Conservation (phyloP, 2,797 vertebrate species). For the Fundulus diaphanus region DNA sequence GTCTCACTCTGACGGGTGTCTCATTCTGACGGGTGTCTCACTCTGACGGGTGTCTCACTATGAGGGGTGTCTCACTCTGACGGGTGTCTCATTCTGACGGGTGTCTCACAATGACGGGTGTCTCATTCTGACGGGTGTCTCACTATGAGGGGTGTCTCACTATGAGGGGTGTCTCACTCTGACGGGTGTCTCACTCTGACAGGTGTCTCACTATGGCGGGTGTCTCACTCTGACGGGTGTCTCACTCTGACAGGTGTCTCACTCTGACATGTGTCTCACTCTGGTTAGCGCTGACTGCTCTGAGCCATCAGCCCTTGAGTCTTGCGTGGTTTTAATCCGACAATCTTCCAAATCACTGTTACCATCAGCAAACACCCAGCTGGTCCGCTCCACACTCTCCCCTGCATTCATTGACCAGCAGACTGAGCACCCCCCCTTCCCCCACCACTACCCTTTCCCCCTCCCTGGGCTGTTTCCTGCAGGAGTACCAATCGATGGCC, state of each 20-base stretch:
- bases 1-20: no score
- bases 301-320: conserved; percentile 16
- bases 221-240: no score
- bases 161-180: no score
- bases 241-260: not conserved
- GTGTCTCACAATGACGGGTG: no score
- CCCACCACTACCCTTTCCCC: conserved; percentile 25
- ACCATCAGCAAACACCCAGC: conserved; percentile 50
- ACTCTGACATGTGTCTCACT: not conserved
- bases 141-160: no score
- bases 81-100: no score
- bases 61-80: no score
- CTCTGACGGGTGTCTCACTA: no score
- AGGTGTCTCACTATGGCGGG: no score
- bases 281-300: conserved; percentile 27
- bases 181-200: no score
- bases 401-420: conserved; percentile 55
- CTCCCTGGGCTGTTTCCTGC: conserved; percentile 51
- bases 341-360: conserved; percentile 57
- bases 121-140: no score
- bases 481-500: conserved; percentile 67
- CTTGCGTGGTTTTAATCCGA: conserved; percentile 23
- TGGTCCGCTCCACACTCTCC: not conserved
- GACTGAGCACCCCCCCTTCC: conserved; percentile 40
- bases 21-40: no score